phyloP scores from a whole-genome alignment of 1,140 invertebrate species.

The Thalassaphorura encarpata region DNA sequence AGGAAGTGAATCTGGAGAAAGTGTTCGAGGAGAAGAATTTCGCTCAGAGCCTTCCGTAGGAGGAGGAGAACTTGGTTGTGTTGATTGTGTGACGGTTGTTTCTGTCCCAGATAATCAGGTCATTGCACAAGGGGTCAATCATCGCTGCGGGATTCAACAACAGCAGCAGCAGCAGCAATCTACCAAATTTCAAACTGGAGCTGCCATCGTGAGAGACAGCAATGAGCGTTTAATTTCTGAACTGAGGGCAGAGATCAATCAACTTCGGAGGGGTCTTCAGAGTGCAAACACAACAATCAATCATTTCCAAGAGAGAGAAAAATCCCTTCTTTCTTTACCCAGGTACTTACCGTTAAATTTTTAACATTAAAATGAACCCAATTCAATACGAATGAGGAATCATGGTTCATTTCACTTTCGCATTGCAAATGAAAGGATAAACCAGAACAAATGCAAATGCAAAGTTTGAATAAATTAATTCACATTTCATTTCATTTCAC shows the following conservation, averaged over 20 bases:
- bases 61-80: constrained; percentile 9
- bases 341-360: constrained; percentile 6
- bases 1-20: constrained; percentile 6
- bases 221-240: constrained; percentile 18
- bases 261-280: constrained; percentile 42
- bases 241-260: constrained; percentile 41
- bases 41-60: background rate
- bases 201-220: background rate
- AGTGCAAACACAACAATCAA: constrained; percentile 40
- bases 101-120: constrained; percentile 31
- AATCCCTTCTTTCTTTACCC: background rate
- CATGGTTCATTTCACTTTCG: no score
- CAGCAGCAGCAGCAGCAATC: constrained; percentile 21
- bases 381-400: no score
- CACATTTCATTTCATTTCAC: no score
- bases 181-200: constrained; percentile 26
- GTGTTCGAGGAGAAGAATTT: background rate
- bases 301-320: constrained; percentile 40
- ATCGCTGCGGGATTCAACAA: background rate
- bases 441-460: no score
- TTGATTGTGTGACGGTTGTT: constrained; percentile 30
- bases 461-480: no score
- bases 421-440: no score
- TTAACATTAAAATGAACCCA: no score
- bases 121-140: constrained; percentile 29